Base-by-base conservation (phyloP, 2,888 invertebrate species). In the Oxycera nigricornis region DNA sequence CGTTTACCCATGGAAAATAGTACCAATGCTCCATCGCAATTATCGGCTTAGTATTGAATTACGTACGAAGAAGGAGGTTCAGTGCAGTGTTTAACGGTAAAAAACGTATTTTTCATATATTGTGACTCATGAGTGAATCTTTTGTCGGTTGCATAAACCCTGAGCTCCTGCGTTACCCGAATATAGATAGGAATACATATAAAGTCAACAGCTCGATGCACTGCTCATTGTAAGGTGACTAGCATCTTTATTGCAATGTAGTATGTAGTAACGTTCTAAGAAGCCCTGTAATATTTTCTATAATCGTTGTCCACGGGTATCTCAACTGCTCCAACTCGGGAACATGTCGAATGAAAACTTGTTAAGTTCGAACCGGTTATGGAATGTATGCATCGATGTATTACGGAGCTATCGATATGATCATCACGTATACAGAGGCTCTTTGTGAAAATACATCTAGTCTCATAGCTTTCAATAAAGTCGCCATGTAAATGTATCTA, bases 311-410 rank as follows among this genome's bases (percentile, higher is more conserved):
- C 46, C 2, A 46, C 14, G 46, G 17, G 46, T 46, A 46, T 46
- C 46, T 46, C 17, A n/a, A 11, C 3, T 46, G 46, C n/a, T 46
- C 17, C 11, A 46, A 61, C 17, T 31, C 31, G 61, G 26, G 46
- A 50, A 28, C 22, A 28, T 31, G 70, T 30, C 35, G 55, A 31
- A 22, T 52, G 24, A 70, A 65, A 70, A 70, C 70, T 70, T 55
- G 70, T 31, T 55, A 31, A 30, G 35, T n/a, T 31, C 55, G 70
- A 70, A 70, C 70, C 70, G 70, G 70, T 70, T 70, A 52, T 50
- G 46, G 30, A 50, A 68, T n/a, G 1, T 46, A 41, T 65, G 65
- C 41, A 65, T 65, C 65, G 22, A 65, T 61, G n/a, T 61, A 61
- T 28, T 20, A 46, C 14, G n/a, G n/a, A n/a, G n/a, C n/a, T n/a